Evolutionary conservation across 2,797 vertebrate species (phyloP).

Genomic region (Menidia menidia): DNA sequence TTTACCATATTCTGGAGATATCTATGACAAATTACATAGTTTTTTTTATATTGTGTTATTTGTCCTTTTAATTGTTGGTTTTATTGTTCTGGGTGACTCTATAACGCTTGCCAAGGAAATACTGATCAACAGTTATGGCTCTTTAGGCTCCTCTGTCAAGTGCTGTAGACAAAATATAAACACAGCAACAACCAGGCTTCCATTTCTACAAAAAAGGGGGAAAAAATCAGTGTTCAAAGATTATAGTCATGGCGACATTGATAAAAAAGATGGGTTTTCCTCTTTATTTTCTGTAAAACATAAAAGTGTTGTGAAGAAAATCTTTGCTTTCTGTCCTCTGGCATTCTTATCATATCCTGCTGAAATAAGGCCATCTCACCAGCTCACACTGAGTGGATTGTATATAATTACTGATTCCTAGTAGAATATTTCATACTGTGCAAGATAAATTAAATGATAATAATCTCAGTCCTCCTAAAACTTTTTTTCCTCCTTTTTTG

Average conservation of each 20-base stretch:
- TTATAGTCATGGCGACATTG: conserved; percentile 38
- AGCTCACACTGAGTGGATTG: conserved; percentile 64
- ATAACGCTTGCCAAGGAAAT: too few relatives aligned
- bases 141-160: too few relatives aligned
- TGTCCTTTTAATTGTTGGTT: too few relatives aligned
- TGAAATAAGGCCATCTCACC: conserved; percentile 72
- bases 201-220: conserved; percentile 60
- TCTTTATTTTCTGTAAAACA: conserved; percentile 32
- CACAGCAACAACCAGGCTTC: conserved; percentile 44
- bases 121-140: too few relatives aligned
- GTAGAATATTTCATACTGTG: conserved; percentile 74
- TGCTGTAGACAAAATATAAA: background rate
- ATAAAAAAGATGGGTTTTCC: conserved; percentile 51
- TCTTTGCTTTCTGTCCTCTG: conserved; percentile 59
- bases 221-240: conserved; percentile 44
- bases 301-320: conserved; percentile 62
- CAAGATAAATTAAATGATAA: conserved; percentile 83
- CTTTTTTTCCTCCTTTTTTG: conserved; percentile 53
- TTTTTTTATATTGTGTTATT: too few relatives aligned
- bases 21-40: too few relatives aligned
- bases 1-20: too few relatives aligned
- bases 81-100: too few relatives aligned
- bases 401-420: conserved; percentile 77
- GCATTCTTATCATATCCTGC: conserved; percentile 69
- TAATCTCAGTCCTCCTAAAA: conserved; percentile 53